Evolutionary conservation across 2,797 vertebrate genomes (phyloP), one percentile per base, ranked within the genome.

Genomic region (Macroramphosus scolopax): DNA sequence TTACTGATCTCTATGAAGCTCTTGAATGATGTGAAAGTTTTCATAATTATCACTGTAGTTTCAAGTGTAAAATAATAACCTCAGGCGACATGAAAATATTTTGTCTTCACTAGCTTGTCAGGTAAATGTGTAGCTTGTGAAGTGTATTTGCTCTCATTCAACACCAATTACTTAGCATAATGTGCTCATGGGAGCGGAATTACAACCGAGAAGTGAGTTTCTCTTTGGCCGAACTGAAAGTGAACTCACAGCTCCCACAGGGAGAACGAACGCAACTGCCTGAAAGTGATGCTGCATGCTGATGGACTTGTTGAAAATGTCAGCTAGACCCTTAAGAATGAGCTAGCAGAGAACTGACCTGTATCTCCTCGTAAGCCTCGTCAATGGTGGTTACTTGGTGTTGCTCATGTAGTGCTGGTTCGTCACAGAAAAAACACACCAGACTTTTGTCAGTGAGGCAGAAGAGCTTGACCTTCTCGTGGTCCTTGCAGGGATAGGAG

Each of bases 391-490:
- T 98, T 66, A 98, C 94, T 80, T 97, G 95, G 82, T 98, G 96
- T 82, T 97, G 95, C 86, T 98, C 93, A 37, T 98, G 96, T 30
- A 95, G 51, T 0, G 95, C 93, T 0, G 96, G 95, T 68, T 97
- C 92, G 12, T 98, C 96, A 0, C 96, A 98, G 90, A 98, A 98
- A 89, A 98, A 98, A 82, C 96, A 98, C 75, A 98, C 92, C 28
- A 98, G 85, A 5, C 91, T 92, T 30, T 95, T 95, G 87, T 98
- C 96, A 0, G 91, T 94, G 58, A 98, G 93, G 87, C 95, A 98
- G 90, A 98, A 98, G 76, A 98, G 94, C 87, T 98, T 97, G 78
- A 96, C 95, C 88, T 96, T 97, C 85, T 97, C 95, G 44, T 96
- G 95, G 82, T 95, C 95, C 80, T 96, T 95, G 87, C 94, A 96